These are phyloP conservation scores for Ammodytes marinus DNA, from an alignment of 2,113 vertebrate species.

Conservation along the genomic window DNA sequence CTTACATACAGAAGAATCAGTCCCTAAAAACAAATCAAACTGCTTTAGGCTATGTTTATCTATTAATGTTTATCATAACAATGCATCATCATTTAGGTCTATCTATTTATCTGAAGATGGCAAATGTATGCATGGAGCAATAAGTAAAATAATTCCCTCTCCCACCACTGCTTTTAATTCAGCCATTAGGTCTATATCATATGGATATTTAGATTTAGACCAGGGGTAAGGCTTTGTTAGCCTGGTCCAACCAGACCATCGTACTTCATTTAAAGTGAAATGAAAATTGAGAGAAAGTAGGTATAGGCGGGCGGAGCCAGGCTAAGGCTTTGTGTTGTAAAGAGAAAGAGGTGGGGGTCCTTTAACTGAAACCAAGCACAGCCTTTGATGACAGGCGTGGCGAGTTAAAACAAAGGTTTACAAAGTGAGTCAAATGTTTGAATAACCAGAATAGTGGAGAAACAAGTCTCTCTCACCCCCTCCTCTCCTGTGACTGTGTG, in stretches of 20 bases:
- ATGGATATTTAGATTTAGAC: background rate
- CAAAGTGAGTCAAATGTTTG: background rate
- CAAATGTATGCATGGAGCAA: background rate
- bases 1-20: background rate
- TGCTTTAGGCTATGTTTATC: too few species aligned
- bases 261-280: too few species aligned
- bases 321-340: slow-evolving; percentile 39
- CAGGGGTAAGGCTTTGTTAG: slow-evolving; percentile 15
- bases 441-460: background rate
- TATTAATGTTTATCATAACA: too few species aligned
- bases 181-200: background rate
- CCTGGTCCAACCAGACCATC: too few species aligned
- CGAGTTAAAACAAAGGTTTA: background rate
- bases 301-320: background rate
- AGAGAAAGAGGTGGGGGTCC: slow-evolving; percentile 28
- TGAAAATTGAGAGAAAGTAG: too few species aligned
- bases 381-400: background rate
- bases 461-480: background rate
- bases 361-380: slow-evolving; percentile 1
- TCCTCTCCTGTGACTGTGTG: background rate
- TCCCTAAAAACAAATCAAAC: background rate
- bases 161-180: background rate
- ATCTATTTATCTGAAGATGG: too few species aligned
- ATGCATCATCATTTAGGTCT: too few species aligned
- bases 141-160: background rate